A percentile compares a stretch with the other conserved stretches of the same genome.
These are phyloP conservation scores for Calameuta pallipes DNA, from an alignment of 2,888 invertebrate genomes.

Conservation along the genomic window DNA sequence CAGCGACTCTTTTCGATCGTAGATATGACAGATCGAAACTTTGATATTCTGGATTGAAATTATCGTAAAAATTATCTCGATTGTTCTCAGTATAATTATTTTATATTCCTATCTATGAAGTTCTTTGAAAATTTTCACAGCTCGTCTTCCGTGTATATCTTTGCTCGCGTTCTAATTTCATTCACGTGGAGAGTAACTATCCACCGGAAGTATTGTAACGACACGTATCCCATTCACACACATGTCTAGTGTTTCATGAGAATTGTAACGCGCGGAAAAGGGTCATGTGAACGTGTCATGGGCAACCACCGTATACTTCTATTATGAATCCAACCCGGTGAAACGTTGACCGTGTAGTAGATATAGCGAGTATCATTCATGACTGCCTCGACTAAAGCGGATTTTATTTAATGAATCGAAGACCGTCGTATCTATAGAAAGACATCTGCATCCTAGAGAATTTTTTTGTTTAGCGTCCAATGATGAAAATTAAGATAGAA, in stretches of 20 bases:
- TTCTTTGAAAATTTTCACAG: conserved; percentile 1
- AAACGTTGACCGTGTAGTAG: conserved; percentile 54
- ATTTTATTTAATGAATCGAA: neutral
- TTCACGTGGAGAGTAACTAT: conserved; percentile 37
- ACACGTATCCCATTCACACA: conserved; percentile 58
- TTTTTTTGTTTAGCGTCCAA: neutral
- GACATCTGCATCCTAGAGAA: neutral
- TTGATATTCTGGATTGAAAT: neutral
- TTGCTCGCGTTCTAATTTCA: conserved; percentile 34
- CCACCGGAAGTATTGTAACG: conserved; percentile 64
- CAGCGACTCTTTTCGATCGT: neutral
- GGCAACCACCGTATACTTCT: conserved; percentile 54
- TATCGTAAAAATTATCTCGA: neutral
- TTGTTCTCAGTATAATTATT: neutral
- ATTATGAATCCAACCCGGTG: conserved; percentile 55
- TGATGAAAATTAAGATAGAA: neutral
- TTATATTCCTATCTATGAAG: neutral
- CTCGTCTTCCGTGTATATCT: conserved; percentile 22
- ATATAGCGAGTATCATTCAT: neutral
- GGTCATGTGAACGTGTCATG: conserved; percentile 64
- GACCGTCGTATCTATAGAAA: neutral
- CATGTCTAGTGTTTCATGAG: conserved; percentile 61
- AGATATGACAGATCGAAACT: neutral
- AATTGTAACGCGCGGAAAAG: conserved; percentile 64
- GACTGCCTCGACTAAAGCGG: neutral